Evolutionary conservation across 1,140 invertebrate species (phyloP), one percentile per base, ranked within the genome.

Genomic region (Diabrotica virgifera): DNA sequence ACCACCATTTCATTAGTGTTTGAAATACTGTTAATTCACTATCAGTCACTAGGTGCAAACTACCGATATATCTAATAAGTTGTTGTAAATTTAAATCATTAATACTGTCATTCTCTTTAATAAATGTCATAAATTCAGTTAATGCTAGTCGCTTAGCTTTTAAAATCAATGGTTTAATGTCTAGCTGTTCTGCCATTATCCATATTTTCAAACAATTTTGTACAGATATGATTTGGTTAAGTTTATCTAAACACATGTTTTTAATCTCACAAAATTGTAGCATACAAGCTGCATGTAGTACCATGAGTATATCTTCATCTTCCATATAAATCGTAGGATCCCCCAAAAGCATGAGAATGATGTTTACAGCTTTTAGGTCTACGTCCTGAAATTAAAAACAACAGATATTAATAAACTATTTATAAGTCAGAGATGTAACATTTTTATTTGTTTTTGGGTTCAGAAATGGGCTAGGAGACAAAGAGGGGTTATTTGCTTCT

Each of bases 131-230:
- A 64, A 76, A 77, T 51, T 74, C 70, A 37, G 64, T 65, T 36
- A 77, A 62, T 10, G 72, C 67, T 62, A 76, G 58, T 51, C 58
- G 65, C 64, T 77, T 77, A 24, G 76, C 76, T 71, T 76, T 75
- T 7, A 73, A 54, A 55, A 67, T 72, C 7, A 77, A 58, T 8
- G 68, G 69, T n/a, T 54, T 62, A n/a, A 75, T 57, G 38, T 67
- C 65, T 35, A 76, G 64, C 13, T 64, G 51, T 66, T 77, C 74
- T 11, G 68, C 53, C 11, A 68, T 36, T 46, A 68, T 38, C 76
- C 76, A 77, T 53, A 76, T 71, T 63, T 70, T 73, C 12, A 77
- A 52, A 53, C 73, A 76, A 50, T 73, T 74, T 8, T 59, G 52
- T 36, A 71, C 66, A 12, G 51, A 66, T 37, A 77, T 56, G 10